Percentiles rank a stretch among this genome's conserved stretches.
These are phyloP conservation scores for Deilephila elpenor DNA, from an alignment of 2,888 invertebrate species.

Conservation along the genomic window DNA sequence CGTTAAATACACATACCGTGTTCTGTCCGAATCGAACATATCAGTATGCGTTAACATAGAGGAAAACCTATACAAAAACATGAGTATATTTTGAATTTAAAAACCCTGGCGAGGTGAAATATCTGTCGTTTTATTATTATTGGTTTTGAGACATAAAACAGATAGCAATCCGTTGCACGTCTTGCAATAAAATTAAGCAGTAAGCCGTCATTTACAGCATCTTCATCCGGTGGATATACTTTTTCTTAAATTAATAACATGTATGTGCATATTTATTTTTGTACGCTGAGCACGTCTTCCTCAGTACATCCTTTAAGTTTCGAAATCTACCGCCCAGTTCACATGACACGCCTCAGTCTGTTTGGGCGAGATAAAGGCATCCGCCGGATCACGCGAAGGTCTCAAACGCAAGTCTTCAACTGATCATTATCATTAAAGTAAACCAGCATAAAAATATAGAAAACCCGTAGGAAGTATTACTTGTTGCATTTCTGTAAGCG, in stretches of 20 bases:
- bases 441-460: constrained; percentile 20
- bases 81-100: too few relatives aligned
- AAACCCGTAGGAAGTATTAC: constrained; percentile 12
- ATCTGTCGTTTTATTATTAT: too few relatives aligned
- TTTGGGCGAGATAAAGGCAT: constrained; percentile 76
- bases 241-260: constrained; percentile 10
- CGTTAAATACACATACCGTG: neutral
- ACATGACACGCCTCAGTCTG: constrained; percentile 71
- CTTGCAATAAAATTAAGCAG: constrained; percentile 16
- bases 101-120: too few relatives aligned
- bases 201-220: neutral
- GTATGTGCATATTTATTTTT: constrained; percentile 1
- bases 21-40: too few relatives aligned
- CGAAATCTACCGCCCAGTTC: constrained; percentile 51
- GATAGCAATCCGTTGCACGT: neutral
- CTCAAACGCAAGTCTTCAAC: constrained; percentile 46
- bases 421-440: constrained; percentile 24
- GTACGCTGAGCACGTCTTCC: constrained; percentile 37
- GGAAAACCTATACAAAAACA: too few relatives aligned
- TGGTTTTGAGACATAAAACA: neutral
- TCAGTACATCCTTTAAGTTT: constrained; percentile 47
- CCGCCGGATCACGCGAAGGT: constrained; percentile 71
- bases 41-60: too few relatives aligned
- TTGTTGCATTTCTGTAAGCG: constrained; percentile 31
- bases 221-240: neutral